Base-by-base conservation (phyloP, 2,888 invertebrate genomes). In the Ichneumon xanthorius region DNA sequence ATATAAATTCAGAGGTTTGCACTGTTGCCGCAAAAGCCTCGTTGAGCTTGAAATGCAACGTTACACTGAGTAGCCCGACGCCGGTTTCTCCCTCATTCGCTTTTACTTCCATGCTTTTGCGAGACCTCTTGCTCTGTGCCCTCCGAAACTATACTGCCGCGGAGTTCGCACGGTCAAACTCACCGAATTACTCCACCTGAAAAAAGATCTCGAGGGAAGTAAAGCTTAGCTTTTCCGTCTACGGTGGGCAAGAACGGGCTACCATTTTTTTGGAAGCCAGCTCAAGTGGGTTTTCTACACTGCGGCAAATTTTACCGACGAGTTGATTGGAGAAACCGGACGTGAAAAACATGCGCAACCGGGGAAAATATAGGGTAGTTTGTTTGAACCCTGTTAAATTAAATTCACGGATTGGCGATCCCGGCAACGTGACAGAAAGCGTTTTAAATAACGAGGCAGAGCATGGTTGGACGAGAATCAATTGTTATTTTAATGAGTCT, bases 401-500 rank as follows among this genome's bases (percentile, higher is more conserved):
- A 45, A 37, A 37, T 58, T 37, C 53, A 37, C 37, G 71, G 37
- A 19, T 22, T 11, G 14, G 26, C 19, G 26, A 58, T 3, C 26
- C 19, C 37, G 33, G 3, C 1, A 19, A 3, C 4, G n/a, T 37
- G 14, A 22, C 19, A 19, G 45, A 40, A 30, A 61, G 45, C 16
- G 45, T 48, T 45, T n/a, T 33, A 19, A 72, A 55, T 55, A 22
- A 19, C 37, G 19, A 55, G 55, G 11, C 53, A 30, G 30, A 30
- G 48, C 1, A n/a, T n/a, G 45, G 30, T 37, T 55, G 14, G 33
- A 30, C 50, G 19, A 53, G 37, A 48, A 61, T 70, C 26, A 61
- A 78, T 78, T 70, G 58, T 58, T 45, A 45, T 78, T 78, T 78
- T 70, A 78, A 78, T 78, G 61, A 63, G 48, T 48, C 48, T 61